phyloP scores from a whole-genome alignment of 2,113 vertebrate genomes.

The Apus apus region DNA sequence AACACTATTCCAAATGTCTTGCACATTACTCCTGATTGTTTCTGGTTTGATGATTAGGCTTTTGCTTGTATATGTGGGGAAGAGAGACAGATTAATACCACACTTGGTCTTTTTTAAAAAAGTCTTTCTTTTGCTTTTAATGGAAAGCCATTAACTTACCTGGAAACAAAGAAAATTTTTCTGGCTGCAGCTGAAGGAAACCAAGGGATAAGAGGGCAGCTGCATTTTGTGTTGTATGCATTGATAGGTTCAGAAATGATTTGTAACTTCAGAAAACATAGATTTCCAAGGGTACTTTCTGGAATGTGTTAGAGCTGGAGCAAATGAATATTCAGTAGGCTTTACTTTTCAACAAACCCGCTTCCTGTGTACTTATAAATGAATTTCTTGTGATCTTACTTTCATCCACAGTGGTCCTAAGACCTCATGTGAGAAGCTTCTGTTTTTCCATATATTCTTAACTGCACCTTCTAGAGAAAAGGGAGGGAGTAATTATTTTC shows the following conservation, averaged over 20 bases:
- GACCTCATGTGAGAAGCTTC: background rate
- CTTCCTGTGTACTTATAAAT: background rate
- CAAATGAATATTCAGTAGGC: background rate
- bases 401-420: background rate
- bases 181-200: background rate
- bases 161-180: background rate
- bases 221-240: background rate
- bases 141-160: background rate
- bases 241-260: background rate
- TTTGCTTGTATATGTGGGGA: background rate
- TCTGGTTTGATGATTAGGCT: background rate
- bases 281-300: conserved; percentile 8
- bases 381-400: background rate
- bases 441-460: background rate
- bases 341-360: background rate
- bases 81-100: background rate
- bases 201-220: background rate
- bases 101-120: background rate
- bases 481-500: background rate
- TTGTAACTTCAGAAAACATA: background rate
- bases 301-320: background rate
- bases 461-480: background rate
- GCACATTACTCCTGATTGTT: background rate
- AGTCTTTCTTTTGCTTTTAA: background rate
- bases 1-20: background rate